phyloP scores from a whole-genome alignment of 2,888 invertebrate genomes.

The Pseudococcus jackbeardsleyi region DNA sequence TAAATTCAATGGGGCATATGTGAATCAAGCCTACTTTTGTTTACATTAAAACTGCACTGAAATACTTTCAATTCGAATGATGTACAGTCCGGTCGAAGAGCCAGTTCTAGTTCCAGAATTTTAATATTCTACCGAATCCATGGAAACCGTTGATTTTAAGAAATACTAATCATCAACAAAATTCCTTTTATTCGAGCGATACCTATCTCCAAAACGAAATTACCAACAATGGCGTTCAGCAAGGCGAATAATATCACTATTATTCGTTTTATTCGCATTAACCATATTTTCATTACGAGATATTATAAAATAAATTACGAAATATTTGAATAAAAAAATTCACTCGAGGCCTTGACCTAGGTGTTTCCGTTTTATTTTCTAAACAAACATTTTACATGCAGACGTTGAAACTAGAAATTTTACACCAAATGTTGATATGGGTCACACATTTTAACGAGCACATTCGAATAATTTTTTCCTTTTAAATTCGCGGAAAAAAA shows the following conservation, averaged over 20 bases:
- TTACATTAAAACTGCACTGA: not conserved
- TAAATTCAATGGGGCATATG: not conserved
- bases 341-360: not conserved
- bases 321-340: not conserved
- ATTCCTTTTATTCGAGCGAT: too few species aligned
- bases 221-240: too few species aligned
- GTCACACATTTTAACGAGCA: not conserved
- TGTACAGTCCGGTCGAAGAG: too few species aligned
- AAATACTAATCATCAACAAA: too few species aligned
- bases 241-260: too few species aligned
- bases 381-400: not conserved
- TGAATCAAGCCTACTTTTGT: not conserved
- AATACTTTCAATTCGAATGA: not conserved
- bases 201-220: too few species aligned
- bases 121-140: too few species aligned
- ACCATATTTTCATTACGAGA: not conserved
- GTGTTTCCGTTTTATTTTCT: not conserved
- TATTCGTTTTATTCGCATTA: too few species aligned
- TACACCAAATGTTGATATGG: slow-evolving; percentile 32
- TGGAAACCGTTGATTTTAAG: too few species aligned
- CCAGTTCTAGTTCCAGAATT: too few species aligned
- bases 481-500: slow-evolving; percentile 47
- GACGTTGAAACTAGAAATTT: slow-evolving; percentile 18
- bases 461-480: slow-evolving; percentile 29
- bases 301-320: not conserved